Base-by-base conservation (phyloP, 2,113 vertebrate genomes). In the Collichthys lucidus region DNA sequence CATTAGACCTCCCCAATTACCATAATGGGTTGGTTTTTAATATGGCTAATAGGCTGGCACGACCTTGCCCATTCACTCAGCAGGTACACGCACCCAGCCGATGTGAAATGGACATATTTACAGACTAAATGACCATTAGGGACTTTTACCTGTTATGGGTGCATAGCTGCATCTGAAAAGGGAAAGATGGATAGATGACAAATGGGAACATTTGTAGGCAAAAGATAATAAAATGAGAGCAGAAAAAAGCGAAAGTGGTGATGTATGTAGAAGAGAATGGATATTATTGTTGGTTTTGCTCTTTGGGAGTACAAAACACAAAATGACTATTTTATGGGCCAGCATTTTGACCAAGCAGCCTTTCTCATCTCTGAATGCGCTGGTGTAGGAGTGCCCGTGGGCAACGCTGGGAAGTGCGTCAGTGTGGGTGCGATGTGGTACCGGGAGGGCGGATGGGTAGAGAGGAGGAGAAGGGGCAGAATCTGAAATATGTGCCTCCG, bases 1-100 rank as follows among this genome's bases (percentile, higher is more conserved):
- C 94, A 95, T 96, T 96, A 95, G 92, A 84, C 85, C 85, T 86
- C 76, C n/a, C 85, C 92, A 91, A 95, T 96, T 96, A 95, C 84
- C 94, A 95, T 96, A 95, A 96, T 95, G 94, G 95, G 86, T 77
- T 84, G 83, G 87, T 93, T 94, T 93, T 95, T 94, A 96, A 95
- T 95, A 93, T 92, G 93, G 92, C 91, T 95, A 95, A 96, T 95
- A 94, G 95, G 86, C 89, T 94, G 93, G 92, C 92, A 92, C 92
- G 95, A 96, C 95, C 95, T 96, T 95, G 94, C 92, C 92, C 92
- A 92, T 93, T 93, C 91, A 88, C 87, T 94, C 88, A 82, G 88
- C 92, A 94, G 93, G 94, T 93, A 94, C 86, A 89, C 67, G 84
- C 78, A 86, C 79, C 82, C 78, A 85, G 90, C 83, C 73, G 20